Evolutionary conservation across 30 jellyfish, hydroid and myxozoan species (phyloP).

Genomic region (Rhopilema esculentum): DNA sequence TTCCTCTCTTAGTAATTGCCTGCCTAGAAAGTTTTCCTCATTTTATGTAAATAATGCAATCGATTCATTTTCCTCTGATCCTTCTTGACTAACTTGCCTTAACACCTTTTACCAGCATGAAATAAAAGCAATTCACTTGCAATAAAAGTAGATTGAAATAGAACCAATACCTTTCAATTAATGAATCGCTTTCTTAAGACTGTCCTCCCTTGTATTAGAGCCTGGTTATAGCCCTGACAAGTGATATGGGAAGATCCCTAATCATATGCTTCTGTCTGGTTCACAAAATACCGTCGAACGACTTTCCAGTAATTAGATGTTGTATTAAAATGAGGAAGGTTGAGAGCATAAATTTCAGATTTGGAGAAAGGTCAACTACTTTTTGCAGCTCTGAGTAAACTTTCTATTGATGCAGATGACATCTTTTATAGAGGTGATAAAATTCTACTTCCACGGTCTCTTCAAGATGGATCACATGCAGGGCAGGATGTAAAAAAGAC

Average conservation of each 20-base stretch:
- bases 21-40: too few species aligned
- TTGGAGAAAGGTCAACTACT: neutral
- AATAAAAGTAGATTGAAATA: neutral
- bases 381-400: neutral
- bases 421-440: neutral
- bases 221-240: neutral
- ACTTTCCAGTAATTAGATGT: neutral
- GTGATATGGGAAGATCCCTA: neutral
- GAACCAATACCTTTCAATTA: neutral
- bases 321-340: neutral
- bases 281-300: neutral
- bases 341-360: neutral
- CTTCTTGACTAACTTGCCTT: neutral
- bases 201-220: neutral
- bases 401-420: neutral
- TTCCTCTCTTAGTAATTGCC: too few species aligned
- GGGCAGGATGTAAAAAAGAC: constrained; percentile 13
- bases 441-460: neutral
- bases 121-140: neutral
- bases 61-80: too few species aligned
- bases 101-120: neutral
- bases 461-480: constrained; percentile 16
- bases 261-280: neutral
- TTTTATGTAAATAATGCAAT: too few species aligned
- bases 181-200: neutral